Base-by-base conservation (phyloP, 1,140 invertebrate species). In the Araneus ventricosus region DNA sequence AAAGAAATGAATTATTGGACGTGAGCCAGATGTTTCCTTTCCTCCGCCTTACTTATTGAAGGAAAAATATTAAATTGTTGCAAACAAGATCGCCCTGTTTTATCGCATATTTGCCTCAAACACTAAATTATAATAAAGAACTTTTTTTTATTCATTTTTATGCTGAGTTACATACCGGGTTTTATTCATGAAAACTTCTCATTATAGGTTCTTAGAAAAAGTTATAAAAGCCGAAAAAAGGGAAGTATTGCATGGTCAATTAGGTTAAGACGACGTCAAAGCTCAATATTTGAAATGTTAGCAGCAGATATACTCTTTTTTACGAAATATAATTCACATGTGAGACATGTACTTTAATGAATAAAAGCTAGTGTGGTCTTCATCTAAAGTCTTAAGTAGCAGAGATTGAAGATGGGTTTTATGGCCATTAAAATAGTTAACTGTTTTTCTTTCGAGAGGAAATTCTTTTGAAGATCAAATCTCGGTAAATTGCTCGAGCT, bases 21-120 rank as follows among this genome's bases (percentile, higher is more conserved):
- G 30, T 0, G 14, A 75, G 70, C 70, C 70, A 75, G 70, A 75
- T 75, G 70, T 75, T 75, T 4, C 8, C 14, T n/a, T 67, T 67
- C 30, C 70, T 37, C 37, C 70, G 30, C 34, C 4, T 17, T 34
- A 75, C 30, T 75, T 75, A 75, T 75, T 30, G 70, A 75, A 75
- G 30, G 14, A 75, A 75, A 75, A 75, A 75, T 75, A 75, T 75
- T 75, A 75, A 75, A 75, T 75, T 75, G 70, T 37, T 75, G 30
- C 70, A 75, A 75, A 75, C 70, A 75, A 34, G 70, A 75, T 75
- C 70, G 30, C 34, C 34, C 70, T 75, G 70, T 75, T 75, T 75
- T 75, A 75, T 75, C 70, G 70, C 70, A 75, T 75, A 75, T 75
- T 75, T 75, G 34, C 30, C 34, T 75, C 70, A 75, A 75, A 75